Base-by-base conservation (phyloP, 2,888 invertebrate genomes). In the Cephalotes varians region DNA sequence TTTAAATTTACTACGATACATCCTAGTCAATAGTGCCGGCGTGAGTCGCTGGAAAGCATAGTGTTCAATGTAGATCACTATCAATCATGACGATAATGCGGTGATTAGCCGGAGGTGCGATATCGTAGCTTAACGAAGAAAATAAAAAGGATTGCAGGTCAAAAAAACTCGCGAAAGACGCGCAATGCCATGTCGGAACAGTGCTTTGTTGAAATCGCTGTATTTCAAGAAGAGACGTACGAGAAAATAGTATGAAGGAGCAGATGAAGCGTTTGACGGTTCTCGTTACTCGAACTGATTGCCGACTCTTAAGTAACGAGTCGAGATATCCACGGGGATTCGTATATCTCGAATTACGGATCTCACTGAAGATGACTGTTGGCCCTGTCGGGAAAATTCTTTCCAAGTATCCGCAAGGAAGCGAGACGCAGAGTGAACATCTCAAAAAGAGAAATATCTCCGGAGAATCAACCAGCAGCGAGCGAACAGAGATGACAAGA, bases 271-370 rank as follows among this genome's bases (percentile, higher is more conserved):
- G 83, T 86, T 87, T 90, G 90, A 87, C 88, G 90, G 89, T 87
- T 89, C 90, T 90, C 90, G 90, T 90, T 90, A 90, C 87, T 86
- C 86, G 86, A 81, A 87, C 87, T 82, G 90, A 90, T 88, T 90
- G 90, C 89, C 86, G 85, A 81, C 73, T 88, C 86, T 71, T 90
- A 74, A 84, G 85, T 83, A 84, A 80, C 86, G 83, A 88, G 83
- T 71, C 83, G 89, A 88, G 90, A 90, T 90, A 90, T 86, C 90
- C 84, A 88, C 86, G 81, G 86, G 88, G 87, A 86, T 90, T 87
- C 86, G 90, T 90, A 90, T 90, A 90, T 90, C 90, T 87, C 83
- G 86, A 90, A 86, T 88, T 90, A 90, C 90, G 84, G 88, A 90
- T 90, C 90, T 90, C 72, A 79, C 84, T 71, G 49, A 44, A 79